These are phyloP conservation scores for Percina caprodes DNA, from an alignment of 2,113 vertebrate species.

Conservation along the genomic window DNA sequence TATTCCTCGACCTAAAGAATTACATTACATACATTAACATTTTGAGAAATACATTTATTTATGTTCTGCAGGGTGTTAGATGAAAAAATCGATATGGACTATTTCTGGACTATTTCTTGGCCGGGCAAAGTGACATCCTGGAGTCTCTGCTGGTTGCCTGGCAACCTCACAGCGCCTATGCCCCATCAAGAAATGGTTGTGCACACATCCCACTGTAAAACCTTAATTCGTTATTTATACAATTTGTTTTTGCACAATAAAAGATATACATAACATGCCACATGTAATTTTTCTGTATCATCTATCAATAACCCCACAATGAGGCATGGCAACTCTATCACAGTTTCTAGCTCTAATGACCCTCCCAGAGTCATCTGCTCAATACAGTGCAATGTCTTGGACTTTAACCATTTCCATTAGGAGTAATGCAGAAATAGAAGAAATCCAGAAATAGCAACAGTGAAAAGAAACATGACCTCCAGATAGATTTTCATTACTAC, in stretches of 20 bases:
- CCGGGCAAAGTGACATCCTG: conserved; percentile 1
- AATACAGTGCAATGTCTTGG: neutral
- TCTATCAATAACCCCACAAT: conserved; percentile 10
- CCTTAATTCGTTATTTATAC: neutral
- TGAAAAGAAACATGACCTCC: conserved; percentile 34
- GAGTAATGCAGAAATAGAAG: conserved; percentile 27
- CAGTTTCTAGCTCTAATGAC: conserved; percentile 20
- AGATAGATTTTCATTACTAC: conserved; percentile 52
- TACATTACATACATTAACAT: too few relatives aligned
- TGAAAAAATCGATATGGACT: conserved; percentile 23
- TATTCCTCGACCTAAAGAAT: neutral
- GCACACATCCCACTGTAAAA: neutral
- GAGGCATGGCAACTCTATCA: neutral
- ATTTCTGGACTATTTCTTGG: conserved; percentile 49
- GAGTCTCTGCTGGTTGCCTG: conserved; percentile 29
- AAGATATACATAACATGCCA: neutral
- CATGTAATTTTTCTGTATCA: neutral
- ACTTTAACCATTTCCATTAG: conserved; percentile 25
- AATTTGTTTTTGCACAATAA: conserved; percentile 1
- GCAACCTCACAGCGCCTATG: conserved; percentile 21
- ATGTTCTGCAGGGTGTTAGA: neutral
- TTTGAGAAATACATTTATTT: neutral
- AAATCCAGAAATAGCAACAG: conserved; percentile 58
- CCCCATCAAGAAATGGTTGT: neutral
- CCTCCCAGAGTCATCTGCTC: neutral